Conservation (phyloP, 1,140 invertebrate genomes). For the Cherax quadricarinatus region DNA sequence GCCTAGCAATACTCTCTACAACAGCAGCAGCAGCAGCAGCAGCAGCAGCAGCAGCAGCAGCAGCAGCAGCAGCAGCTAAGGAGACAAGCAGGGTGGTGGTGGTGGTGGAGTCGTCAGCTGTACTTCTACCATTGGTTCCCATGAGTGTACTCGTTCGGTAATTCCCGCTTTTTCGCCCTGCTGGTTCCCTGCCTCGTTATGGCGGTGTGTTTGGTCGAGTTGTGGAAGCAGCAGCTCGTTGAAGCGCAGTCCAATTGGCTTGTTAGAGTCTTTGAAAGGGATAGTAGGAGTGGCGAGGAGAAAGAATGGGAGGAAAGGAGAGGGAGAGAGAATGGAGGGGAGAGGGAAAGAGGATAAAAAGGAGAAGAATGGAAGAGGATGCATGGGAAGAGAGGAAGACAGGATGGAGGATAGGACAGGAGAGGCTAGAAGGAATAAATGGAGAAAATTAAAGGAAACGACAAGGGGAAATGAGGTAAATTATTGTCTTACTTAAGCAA, state of each 20-base stretch:
- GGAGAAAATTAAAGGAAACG: too few relatives aligned
- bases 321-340: neutral
- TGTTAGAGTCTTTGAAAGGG: neutral
- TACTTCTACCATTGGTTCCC: neutral
- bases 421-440: too few relatives aligned
- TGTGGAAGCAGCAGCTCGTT: neutral
- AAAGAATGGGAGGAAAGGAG: neutral
- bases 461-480: too few relatives aligned
- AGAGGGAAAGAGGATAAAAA: too few relatives aligned
- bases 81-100: neutral
- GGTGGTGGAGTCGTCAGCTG: neutral
- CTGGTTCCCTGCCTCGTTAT: neutral
- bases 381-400: too few relatives aligned
- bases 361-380: too few relatives aligned
- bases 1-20: neutral
- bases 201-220: neutral
- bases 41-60: neutral
- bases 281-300: neutral
- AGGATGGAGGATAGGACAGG: too few relatives aligned
- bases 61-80: too few relatives aligned
- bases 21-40: neutral
- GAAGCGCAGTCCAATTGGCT: neutral
- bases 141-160: neutral
- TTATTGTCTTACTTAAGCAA: too few relatives aligned
- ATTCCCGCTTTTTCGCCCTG: conserved; percentile 3